These are phyloP conservation scores for Erinaceus europaeus DNA, from an alignment of 2,113 vertebrate genomes.

Conservation along the genomic window DNA sequence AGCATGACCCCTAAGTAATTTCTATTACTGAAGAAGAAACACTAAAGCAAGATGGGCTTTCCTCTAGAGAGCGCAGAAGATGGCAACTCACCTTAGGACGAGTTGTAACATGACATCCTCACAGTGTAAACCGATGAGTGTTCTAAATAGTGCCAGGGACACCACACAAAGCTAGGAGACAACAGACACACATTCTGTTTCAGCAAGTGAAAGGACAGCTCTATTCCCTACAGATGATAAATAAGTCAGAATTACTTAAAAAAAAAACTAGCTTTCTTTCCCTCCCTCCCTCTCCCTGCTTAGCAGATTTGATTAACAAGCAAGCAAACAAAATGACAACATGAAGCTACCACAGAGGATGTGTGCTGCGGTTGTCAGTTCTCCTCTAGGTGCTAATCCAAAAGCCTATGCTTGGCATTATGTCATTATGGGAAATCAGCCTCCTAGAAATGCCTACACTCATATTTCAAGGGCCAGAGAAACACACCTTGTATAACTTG, in stretches of 20 bases:
- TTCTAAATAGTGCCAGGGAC: constrained; percentile 94
- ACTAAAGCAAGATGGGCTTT: neutral
- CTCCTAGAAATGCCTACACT: neutral
- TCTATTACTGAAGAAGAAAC: neutral
- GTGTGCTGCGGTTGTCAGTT: constrained; percentile 13
- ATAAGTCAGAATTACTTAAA: constrained; percentile 44
- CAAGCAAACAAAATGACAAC: neutral
- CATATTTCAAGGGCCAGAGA: neutral
- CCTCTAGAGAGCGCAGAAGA: constrained; percentile 9
- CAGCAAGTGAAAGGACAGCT: constrained; percentile 46
- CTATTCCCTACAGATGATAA: neutral
- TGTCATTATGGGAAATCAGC: neutral
- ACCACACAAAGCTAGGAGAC: constrained; percentile 92
- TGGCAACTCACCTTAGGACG: constrained; percentile 89
- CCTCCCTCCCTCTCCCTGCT: too few relatives aligned
- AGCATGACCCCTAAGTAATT: neutral
- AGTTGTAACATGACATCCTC: constrained; percentile 98
- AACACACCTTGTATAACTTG: neutral
- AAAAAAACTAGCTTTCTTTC: constrained; percentile 42
- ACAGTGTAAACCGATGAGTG: constrained; percentile 94
- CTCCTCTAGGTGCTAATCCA: neutral
- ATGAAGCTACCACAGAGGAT: neutral
- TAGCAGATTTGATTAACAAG: too few relatives aligned
- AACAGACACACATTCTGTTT: constrained; percentile 58
- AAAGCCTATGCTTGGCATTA: constrained; percentile 20